phyloP scores from a whole-genome alignment of 2,888 invertebrate species.

The Carpatolechia fugitivella region DNA sequence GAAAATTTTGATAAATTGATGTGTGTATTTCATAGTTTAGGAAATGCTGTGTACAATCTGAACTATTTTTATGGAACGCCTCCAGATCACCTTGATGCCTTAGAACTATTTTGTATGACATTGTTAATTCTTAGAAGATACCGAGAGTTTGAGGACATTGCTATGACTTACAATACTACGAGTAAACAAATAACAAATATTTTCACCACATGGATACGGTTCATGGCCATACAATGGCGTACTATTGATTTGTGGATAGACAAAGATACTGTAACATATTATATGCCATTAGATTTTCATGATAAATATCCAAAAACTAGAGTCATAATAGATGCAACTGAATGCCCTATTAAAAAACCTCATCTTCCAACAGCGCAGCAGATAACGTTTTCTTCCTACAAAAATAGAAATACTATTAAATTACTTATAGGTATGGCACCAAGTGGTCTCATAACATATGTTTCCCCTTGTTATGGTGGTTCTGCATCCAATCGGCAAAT shows the following conservation, averaged over 20 bases:
- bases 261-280: neutral
- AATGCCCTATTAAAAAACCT: constrained; percentile 21
- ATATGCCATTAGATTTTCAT: neutral
- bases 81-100: neutral
- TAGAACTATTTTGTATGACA: neutral
- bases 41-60: no score
- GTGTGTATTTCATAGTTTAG: neutral
- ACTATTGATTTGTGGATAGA: neutral
- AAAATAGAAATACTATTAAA: constrained; percentile 25
- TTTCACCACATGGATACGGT: neutral
- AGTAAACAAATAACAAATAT: no score
- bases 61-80: no score
- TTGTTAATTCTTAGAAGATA: neutral
- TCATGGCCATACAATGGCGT: neutral
- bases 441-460: constrained; percentile 24
- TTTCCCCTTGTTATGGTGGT: constrained; percentile 21
- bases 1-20: neutral
- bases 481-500: constrained; percentile 16
- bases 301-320: neutral
- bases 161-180: no score
- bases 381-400: constrained; percentile 24
- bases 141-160: neutral
- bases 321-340: constrained; percentile 25
- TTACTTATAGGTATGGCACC: constrained; percentile 25
- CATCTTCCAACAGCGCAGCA: constrained; percentile 18